Base-by-base conservation (phyloP, 2,888 invertebrate species). In the Drosophila rubida region DNA sequence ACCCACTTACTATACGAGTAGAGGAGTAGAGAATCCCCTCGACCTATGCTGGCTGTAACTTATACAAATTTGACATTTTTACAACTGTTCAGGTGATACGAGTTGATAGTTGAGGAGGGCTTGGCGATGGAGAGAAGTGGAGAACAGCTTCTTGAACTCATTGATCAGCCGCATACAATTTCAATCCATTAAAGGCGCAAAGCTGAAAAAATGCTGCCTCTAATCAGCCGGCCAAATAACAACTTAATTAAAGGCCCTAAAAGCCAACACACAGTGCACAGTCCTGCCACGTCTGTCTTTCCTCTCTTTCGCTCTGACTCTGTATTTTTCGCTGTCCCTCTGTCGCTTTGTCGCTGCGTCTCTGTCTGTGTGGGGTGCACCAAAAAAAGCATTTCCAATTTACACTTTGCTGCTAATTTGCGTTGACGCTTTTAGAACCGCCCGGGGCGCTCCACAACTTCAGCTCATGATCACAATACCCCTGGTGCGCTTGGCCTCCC, bases 391-490 rank as follows among this genome's bases (percentile, higher is more conserved):
- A 87, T 80, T 87, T 78, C 85, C 87, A 86, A 86, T 86, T 86
- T 88, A 84, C 88, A 86, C 86, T 88, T 88, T 80, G 85, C 80
- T 85, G 87, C 86, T 86, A 88, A 86, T 86, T 86, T 85, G 85
- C 87, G 79, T 82, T 82, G 82, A 82, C 82, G 82, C 82, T 87
- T 82, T 82, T 87, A 82, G 82, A 85, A 81, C 85, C 85, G 87
- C 82, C 87, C 50, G 82, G 79, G 70, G 82, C 67, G 82, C 66
- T 73, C 49, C 80, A 63, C 74, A 58, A 50, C 44, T 71, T 59
- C 48, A 42, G 62, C 81, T 67, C 81, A 42, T 74, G 66, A 63
- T 58, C 70, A 22, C 9, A 27, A 48, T 50, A 50, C 45, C 37
- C 44, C 51, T 41, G 39, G 48, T 11, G n/a, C 9, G 6, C 41